phyloP scores from a whole-genome alignment of 2,888 invertebrate species.

The Parthenolecanium corni region DNA sequence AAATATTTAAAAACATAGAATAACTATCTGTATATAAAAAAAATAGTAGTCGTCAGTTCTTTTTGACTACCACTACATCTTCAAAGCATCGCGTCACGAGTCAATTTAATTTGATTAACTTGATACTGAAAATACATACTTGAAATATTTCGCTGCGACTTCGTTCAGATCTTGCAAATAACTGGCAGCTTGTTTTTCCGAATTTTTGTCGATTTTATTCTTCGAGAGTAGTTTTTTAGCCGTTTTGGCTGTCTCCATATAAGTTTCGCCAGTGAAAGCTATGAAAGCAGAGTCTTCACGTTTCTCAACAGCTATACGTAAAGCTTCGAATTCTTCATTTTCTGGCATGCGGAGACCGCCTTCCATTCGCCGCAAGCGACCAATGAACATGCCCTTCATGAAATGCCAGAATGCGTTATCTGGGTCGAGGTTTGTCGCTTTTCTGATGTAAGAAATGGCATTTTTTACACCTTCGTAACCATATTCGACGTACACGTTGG shows the following conservation, averaged over 20 bases:
- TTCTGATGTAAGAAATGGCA: neutral
- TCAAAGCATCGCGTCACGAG: too few species aligned
- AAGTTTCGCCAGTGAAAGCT: slow-evolving; percentile 13
- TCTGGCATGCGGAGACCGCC: neutral
- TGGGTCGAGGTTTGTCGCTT: neutral
- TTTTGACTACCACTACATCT: too few species aligned
- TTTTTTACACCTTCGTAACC: slow-evolving; percentile 13
- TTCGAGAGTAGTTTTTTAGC: neutral
- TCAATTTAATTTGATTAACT: neutral
- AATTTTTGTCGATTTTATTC: neutral
- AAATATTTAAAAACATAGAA: neutral
- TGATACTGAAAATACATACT: neutral
- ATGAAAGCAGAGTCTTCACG: slow-evolving; percentile 7
- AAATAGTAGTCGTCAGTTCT: too few species aligned
- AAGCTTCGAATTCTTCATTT: neutral
- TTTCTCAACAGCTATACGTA: neutral
- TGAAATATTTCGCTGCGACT: slow-evolving; percentile 2
- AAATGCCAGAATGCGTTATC: slow-evolving; percentile 11
- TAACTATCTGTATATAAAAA: neutral
- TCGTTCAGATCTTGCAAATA: neutral
- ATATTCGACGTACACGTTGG: slow-evolving; percentile 14
- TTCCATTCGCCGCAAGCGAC: slow-evolving; percentile 2
- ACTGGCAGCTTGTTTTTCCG: neutral
- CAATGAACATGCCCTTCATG: slow-evolving; percentile 3
- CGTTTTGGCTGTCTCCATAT: slow-evolving; percentile 1